Evolutionary conservation across 2,888 invertebrate genomes (phyloP), one percentile per base, ranked within the genome.

Genomic region (Thysanoteuthis rhombus): DNA sequence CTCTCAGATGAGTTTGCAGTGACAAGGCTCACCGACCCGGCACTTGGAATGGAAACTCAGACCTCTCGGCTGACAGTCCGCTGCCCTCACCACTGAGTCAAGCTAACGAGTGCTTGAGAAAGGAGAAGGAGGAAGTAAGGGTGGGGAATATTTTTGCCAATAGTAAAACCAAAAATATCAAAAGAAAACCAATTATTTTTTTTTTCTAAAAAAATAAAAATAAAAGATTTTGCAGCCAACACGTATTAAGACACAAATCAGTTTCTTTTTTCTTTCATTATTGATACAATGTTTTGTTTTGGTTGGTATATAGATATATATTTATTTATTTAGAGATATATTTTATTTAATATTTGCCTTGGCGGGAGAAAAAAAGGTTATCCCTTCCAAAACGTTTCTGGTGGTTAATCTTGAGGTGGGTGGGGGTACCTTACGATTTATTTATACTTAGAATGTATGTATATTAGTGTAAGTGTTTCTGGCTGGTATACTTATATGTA

Each of bases 271-370:
- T 75, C 75, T 3, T 75, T 75, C 75, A 75, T 75, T 75, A 75
- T 36, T 36, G 75, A 75, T 75, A 75, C n/a, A 75, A 75, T 16
- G 12, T 75, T 75, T 75, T 75, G n/a, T n/a, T 75, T 58, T 75
- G n/a, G n/a, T 75, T 36, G n/a, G n/a, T 75, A 75, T 75, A 75
- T 75, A 75, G 75, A 75, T 75, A 75, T 75, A 75, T 75, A 75
- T 75, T 75, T 75, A 58, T 58, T 58, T 58, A 75, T 75, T 75
- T 75, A 75, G 75, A 75, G 75, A 75, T n/a, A 75, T 75, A 75
- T 75, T n/a, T n/a, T 75, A 75, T 75, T 75, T 75, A 75, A 75
- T 75, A 75, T n/a, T 75, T 75, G 75, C 75, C 36, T 75, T 75
- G 32, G 52, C 22, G 75, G n/a, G 75, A 36, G 32, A 36, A 16